These are phyloP conservation scores for Akabosia matsudoensis DNA, from an alignment of 1,140 invertebrate genomes.

Conservation along the genomic window DNA sequence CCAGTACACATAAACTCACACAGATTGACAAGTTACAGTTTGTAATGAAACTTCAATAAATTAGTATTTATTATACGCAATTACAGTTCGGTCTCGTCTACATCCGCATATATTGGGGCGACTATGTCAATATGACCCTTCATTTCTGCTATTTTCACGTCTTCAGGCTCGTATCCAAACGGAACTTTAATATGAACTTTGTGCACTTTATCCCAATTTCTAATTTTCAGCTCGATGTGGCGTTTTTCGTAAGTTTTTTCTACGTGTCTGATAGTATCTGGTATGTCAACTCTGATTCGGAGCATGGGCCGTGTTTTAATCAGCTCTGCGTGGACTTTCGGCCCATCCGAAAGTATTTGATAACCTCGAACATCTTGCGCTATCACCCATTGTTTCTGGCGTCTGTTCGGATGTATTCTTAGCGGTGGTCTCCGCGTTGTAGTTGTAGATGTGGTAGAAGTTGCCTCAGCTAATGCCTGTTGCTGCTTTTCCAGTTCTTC, in stretches of 20 bases:
- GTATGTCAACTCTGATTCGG: not conserved
- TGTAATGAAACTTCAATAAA: not conserved
- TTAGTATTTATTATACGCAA: not conserved
- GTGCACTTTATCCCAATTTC: conserved; percentile 11
- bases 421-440: not conserved
- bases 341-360: not conserved
- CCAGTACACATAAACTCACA: too few species aligned
- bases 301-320: not conserved
- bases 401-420: not conserved
- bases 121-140: not conserved
- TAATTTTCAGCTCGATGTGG: not conserved
- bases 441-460: not conserved
- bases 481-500: not conserved
- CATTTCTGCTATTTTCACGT: not conserved
- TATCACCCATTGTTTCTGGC: not conserved
- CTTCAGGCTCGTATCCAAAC: not conserved
- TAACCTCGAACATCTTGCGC: not conserved
- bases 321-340: not conserved
- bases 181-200: conserved; percentile 6
- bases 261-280: not conserved
- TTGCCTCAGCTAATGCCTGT: not conserved
- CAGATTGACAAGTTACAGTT: not conserved
- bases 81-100: not conserved
- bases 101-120: not conserved
- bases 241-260: not conserved